Evolutionary conservation across 2,797 vertebrate genomes (phyloP), one percentile per base, ranked within the genome.

Genomic region (Platyrinchus mystaceus): DNA sequence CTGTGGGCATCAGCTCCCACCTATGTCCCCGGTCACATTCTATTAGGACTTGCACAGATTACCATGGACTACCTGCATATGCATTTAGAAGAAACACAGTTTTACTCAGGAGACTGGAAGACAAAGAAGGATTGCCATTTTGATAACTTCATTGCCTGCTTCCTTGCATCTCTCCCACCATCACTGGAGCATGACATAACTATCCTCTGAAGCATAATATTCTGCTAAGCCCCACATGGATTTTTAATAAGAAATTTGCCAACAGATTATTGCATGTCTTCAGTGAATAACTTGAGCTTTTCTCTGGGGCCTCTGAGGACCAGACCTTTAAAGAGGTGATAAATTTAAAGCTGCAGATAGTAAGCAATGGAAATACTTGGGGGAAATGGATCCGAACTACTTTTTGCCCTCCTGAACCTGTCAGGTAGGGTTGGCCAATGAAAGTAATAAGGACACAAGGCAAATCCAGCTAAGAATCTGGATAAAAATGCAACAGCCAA

Each of bases 211-310:
- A 93, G 53, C 49, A 68, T 49, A 79, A 77, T 70, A 70, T 87
- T 92, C 84, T 90, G 46, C 70, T 76, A 67, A 92, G 44, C 24
- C 12, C 22, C 14, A 21, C 26, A 19, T 32, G 41, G 44, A 73
- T 90, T 93, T 95, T 94, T 60, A 77, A 5, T 64, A 56, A 80
- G 56, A 94, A 92, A 83, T 83, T 30, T 84, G 74, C 74, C 70
- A 90, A 77, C 14, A 70, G 46, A 49, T 93, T 92, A 83, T 83
- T 83, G 14, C 58, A 83, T 27, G 26, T 60, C 75, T 84, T 79
- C 56, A 76, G 47, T n/a, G 44, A 82, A 73, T 2, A 12, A 78
- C 14, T 13, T 0, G 0, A 49, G 30, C 10, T 68, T 53, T 32
- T 76, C 52, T 36, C 34, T 56, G 18, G 20, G 20, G 12, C 56